Base-by-base conservation (phyloP, 2,888 invertebrate genomes). In the Venusia cambrica region DNA sequence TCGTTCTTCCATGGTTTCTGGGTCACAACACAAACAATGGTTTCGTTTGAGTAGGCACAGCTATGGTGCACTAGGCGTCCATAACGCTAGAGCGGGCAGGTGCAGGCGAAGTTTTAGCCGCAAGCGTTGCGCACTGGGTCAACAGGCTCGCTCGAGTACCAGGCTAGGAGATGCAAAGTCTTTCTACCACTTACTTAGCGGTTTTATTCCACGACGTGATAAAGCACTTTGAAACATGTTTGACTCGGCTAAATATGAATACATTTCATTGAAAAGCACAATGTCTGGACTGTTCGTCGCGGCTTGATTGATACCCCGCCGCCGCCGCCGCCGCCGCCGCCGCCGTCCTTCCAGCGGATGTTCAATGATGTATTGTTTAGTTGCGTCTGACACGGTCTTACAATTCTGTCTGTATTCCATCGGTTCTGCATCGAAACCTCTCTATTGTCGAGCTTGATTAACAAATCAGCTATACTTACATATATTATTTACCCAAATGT, bases 81-180 rank as follows among this genome's bases (percentile, higher is more conserved):
- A 64, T 64, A 64, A 55, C 45, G 57, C 53, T 50, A 60, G 54
- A 57, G 62, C 67, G 68, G 68, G 69, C 68, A 75, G 73, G 71
- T 74, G 64, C 56, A 60, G 60, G 59, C 57, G 57, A 69, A 75
- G 70, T 70, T 73, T 69, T 64, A 62, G 73, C 78, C 72, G 62
- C 64, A 48, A 73, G 74, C 77, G 60, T 51, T 66, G 66, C 67
- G 52, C 69, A 79, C 66, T 83, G 65, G 83, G 83, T 84, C 83
- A 83, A 84, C 73, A 78, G 72, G 74, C 72, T 73, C 62, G 58
- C 68, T 76, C 57, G 57, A 78, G 78, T 62, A 66, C 64, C 68
- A 71, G n/a, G 67, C 70, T 66, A 63, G 49, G 65, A 62, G 67
- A 66, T 62, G 70, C 62, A 57, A 57, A 70, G 72, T 69, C 73